Conservation (phyloP, 2,797 vertebrate species). For the Cheirogaleus major region DNA sequence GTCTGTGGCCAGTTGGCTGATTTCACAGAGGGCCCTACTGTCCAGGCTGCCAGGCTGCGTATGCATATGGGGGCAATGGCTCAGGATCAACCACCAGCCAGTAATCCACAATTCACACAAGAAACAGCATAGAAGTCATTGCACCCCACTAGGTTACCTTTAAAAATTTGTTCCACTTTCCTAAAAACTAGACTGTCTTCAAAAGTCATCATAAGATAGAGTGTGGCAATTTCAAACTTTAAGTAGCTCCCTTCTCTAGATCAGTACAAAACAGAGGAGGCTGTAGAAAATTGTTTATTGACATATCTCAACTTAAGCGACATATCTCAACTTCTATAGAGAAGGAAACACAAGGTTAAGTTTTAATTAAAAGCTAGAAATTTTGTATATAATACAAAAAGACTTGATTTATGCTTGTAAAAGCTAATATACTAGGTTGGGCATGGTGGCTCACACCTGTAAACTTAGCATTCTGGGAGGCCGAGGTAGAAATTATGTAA, state of each 20-base stretch:
- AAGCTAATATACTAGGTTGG: neutral
- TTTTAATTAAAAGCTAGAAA: constrained; percentile 55
- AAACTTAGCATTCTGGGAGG: too few species aligned
- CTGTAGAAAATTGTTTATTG: neutral
- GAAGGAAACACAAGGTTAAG: neutral
- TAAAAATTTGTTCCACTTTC: constrained; percentile 19
- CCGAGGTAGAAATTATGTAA: neutral
- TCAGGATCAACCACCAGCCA: constrained; percentile 40
- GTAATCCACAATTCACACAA: constrained; percentile 47
- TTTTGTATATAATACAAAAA: neutral
- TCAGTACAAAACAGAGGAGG: neutral
- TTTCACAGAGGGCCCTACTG: constrained; percentile 80
- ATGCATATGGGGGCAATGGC: neutral
- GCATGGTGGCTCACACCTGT: too few species aligned
- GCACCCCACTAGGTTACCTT: neutral
- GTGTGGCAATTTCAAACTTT: constrained; percentile 4
- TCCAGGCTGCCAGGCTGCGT: neutral
- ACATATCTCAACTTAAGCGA: too few species aligned
- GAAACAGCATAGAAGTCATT: neutral
- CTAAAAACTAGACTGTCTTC: constrained; percentile 38
- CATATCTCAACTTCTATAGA: neutral
- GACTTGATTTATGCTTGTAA: constrained; percentile 2
- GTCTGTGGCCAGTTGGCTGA: constrained; percentile 75
- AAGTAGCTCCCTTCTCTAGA: neutral
- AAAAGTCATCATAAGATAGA: neutral